Evolutionary conservation across 2,113 vertebrate genomes (phyloP), one percentile per base, ranked within the genome.

Genomic region (Stegostoma tigrinum): DNA sequence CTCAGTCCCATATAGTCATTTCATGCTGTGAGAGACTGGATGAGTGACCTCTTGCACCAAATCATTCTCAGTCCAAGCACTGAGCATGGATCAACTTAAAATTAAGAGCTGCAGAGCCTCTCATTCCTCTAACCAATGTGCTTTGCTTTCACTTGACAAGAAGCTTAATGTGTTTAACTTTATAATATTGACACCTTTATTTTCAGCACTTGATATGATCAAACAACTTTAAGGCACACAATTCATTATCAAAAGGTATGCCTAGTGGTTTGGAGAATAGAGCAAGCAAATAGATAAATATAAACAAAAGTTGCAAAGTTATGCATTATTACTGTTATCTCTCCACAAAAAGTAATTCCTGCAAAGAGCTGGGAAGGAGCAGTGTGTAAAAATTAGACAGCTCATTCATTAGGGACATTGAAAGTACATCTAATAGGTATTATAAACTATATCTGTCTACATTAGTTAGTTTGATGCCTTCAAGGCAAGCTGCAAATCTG

Each of bases 401-500:
- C 89, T 66, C 89, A 93, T 93, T 93, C 89, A 93, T 66, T 93
- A 93, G 55, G 66, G 89, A 3, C 89, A 93, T 93, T 67, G 66
- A 66, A 93, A 93, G 61, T 66, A 64, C 89, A 93, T 6, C 48
- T 52, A 95, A 48, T 30, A 95, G 68, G 34, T 52, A 95, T 95
- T 72, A 95, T 95, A 68, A 42, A 30, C 38, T 72, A 95, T 72
- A 95, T 95, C 68, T 52, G 94, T 72, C 67, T 30, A 95, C 24
- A 5, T 95, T 72, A 95, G 68, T 95, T 95, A 95, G 68, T 48
- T 95, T 95, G 94, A 95, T 72, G 42, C 30, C 94, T 95, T 95
- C 94, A 95, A 95, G 94, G 94, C 94, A 72, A 95, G 94, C 30
- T 42, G 14, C 42, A 95, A 94, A 94, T 94, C 93, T 70, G 67